Conservation (phyloP, 2,888 invertebrate genomes). For the Cepaea hortensis region DNA sequence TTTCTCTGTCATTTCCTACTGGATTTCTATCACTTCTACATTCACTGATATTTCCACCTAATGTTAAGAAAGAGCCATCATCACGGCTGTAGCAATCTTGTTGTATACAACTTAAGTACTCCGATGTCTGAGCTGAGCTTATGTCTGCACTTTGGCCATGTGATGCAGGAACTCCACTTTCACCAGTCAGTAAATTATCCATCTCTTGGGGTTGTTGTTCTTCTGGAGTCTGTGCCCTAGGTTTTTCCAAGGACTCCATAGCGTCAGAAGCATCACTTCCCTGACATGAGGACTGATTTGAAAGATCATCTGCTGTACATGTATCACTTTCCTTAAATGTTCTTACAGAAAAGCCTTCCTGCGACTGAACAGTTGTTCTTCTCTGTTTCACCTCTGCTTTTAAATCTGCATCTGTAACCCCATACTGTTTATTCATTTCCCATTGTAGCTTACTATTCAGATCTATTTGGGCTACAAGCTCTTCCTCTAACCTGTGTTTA, state of each 20-base stretch:
- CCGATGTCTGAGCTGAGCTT: background rate
- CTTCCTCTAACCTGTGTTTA: conserved; percentile 39
- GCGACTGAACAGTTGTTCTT: background rate
- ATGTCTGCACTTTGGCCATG: background rate
- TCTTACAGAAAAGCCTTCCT: background rate
- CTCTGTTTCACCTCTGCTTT: background rate
- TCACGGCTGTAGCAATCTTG: background rate
- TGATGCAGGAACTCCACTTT: background rate
- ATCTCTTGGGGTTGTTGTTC: background rate
- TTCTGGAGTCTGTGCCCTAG: background rate
- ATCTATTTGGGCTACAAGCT: conserved; percentile 18
- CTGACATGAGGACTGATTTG: background rate
- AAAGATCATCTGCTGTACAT: background rate
- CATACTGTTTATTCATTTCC: conserved; percentile 1
- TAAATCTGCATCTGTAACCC: background rate
- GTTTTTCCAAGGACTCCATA: background rate
- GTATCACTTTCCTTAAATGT: background rate
- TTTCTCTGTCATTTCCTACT: background rate
- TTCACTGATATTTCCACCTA: too few species aligned
- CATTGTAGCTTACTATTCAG: conserved; percentile 9
- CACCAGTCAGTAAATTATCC: background rate
- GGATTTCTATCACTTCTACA: too few species aligned
- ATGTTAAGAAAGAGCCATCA: background rate
- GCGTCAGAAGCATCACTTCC: background rate
- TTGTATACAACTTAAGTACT: background rate